A percentile compares a stretch with the other conserved stretches of the same genome.
phyloP scores from a whole-genome alignment of 2,797 vertebrate species.

The Leucoraja ocellata region DNA sequence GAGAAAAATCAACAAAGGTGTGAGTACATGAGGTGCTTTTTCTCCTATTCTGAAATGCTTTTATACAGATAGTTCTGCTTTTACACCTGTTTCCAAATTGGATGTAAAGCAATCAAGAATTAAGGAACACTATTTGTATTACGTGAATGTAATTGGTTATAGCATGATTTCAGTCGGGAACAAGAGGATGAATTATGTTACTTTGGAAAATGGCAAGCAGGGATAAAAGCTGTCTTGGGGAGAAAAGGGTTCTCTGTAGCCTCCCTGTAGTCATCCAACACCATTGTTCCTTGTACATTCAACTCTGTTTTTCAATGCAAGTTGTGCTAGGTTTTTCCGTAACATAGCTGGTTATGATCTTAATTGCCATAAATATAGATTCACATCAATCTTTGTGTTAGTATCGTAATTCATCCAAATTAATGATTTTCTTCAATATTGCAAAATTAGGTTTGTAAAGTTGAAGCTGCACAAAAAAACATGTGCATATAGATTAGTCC shows the following conservation, averaged over 20 bases:
- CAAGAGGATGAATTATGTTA: too few species aligned
- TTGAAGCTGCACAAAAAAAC: not conserved
- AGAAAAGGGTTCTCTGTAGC: too few species aligned
- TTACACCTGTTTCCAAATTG: too few species aligned
- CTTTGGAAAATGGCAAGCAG: too few species aligned
- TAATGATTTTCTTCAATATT: not conserved
- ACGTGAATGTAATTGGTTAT: too few species aligned
- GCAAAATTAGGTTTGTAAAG: not conserved
- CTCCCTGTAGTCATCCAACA: too few species aligned
- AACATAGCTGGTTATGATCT: not conserved
- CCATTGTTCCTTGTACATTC: not conserved
- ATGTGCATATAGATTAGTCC: not conserved
- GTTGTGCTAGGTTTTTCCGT: not conserved
- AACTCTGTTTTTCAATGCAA: not conserved
- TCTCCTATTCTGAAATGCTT: not conserved
- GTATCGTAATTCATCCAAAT: not conserved
- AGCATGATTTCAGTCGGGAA: too few species aligned
- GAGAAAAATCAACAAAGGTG: constrained; percentile 63
- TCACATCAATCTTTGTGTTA: not conserved
- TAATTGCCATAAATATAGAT: not conserved
- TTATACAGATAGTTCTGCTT: not conserved
- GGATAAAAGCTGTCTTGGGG: too few species aligned
- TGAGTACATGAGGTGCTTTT: constrained; percentile 53
- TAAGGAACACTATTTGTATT: too few species aligned
- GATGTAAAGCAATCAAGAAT: too few species aligned